Conservation (phyloP, 2,888 invertebrate genomes). For the Synanthedon tipuliformis region DNA sequence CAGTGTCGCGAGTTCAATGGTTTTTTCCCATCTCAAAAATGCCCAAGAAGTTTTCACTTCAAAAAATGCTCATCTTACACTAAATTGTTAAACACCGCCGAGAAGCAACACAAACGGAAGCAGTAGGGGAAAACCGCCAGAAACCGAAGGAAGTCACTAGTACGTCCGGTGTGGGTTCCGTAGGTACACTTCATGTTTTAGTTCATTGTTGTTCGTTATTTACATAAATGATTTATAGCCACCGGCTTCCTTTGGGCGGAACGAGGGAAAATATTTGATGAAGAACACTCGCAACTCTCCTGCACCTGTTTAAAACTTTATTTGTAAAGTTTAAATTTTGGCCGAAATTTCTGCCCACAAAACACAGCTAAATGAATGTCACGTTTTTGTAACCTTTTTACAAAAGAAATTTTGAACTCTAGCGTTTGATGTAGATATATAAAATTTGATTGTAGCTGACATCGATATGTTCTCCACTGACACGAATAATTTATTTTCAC, state of each 20-base stretch:
- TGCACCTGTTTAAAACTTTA: background rate
- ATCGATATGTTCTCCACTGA: too few species aligned
- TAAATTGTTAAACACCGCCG: background rate
- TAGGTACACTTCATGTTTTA: constrained; percentile 40
- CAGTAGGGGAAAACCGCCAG: constrained; percentile 38
- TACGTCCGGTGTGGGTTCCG: constrained; percentile 33
- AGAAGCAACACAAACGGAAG: constrained; percentile 20
- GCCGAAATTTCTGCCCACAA: background rate
- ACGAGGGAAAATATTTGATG: background rate
- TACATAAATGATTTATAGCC: constrained; percentile 50
- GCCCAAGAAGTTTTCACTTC: too few species aligned
- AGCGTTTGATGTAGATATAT: too few species aligned
- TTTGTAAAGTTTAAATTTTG: background rate
- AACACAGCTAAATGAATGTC: too few species aligned
- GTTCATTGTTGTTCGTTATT: constrained; percentile 47
- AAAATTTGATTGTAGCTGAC: too few species aligned
- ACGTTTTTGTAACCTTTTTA: too few species aligned
- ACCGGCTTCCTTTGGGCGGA: constrained; percentile 22
- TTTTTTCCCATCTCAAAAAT: too few species aligned
- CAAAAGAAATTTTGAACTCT: too few species aligned
- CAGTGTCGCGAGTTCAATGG: too few species aligned
- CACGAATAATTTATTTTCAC: too few species aligned
- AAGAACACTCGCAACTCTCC: background rate
- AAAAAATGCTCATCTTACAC: background rate
- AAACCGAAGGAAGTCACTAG: constrained; percentile 36